phyloP scores from a whole-genome alignment of 2,888 invertebrate species.

The Acrobasis consociella region DNA sequence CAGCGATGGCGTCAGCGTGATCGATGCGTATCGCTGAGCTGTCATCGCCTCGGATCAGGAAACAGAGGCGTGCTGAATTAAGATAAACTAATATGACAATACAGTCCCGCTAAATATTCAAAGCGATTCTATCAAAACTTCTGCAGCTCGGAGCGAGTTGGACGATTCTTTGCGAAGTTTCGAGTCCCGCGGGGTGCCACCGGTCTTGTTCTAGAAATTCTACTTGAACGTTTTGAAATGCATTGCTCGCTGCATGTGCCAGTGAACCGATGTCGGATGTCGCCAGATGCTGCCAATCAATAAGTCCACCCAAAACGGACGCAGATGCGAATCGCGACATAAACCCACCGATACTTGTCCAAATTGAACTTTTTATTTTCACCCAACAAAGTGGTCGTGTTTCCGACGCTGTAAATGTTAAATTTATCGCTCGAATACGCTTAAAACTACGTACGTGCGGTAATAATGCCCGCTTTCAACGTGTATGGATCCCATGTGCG shows the following conservation, averaged over 20 bases:
- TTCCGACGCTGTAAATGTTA: constrained; percentile 63
- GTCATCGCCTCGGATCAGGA: constrained; percentile 31
- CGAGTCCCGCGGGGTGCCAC: constrained; percentile 45
- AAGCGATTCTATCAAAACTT: constrained; percentile 55
- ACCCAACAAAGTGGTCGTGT: constrained; percentile 62
- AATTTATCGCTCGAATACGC: constrained; percentile 66
- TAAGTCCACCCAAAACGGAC: constrained; percentile 56
- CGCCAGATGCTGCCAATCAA: constrained; percentile 62
- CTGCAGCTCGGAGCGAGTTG: constrained; percentile 42
- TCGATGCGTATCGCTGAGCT: constrained; percentile 49
- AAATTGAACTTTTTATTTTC: constrained; percentile 72
- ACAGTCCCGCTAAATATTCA: constrained; percentile 47
- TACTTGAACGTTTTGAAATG: constrained; percentile 54
- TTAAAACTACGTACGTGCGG: constrained; percentile 57
- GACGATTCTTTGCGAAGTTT: constrained; percentile 49
- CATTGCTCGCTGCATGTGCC: constrained; percentile 39
- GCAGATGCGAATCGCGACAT: constrained; percentile 63
- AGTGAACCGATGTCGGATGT: constrained; percentile 35
- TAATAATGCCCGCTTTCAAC: constrained; percentile 43
- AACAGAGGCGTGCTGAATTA: constrained; percentile 29
- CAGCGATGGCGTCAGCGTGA: constrained; percentile 52
- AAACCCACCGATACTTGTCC: constrained; percentile 55
- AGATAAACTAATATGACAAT: constrained; percentile 27
- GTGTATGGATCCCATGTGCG: constrained; percentile 23
- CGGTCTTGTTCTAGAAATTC: constrained; percentile 45